These are phyloP conservation scores for Oryctes rhinoceros DNA, from an alignment of 1,140 invertebrate species.

Conservation along the genomic window DNA sequence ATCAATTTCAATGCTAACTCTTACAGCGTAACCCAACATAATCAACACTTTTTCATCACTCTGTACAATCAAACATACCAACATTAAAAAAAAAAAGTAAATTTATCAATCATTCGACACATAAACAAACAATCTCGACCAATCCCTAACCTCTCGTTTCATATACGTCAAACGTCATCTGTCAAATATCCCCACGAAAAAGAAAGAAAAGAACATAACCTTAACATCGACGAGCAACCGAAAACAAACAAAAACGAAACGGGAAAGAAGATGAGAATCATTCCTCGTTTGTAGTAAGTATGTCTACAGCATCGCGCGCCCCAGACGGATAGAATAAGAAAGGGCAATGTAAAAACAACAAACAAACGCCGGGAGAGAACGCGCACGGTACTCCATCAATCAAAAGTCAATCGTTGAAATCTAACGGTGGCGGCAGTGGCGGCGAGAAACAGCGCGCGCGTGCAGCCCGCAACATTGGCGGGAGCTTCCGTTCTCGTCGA, in stretches of 20 bases:
- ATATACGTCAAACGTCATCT: slow-evolving; percentile 7
- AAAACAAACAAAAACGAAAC: background rate
- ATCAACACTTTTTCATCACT: no score
- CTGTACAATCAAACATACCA: background rate
- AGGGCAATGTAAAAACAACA: slow-evolving; percentile 11
- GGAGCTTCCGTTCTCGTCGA: slow-evolving; percentile 2
- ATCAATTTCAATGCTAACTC: no score
- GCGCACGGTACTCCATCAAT: background rate
- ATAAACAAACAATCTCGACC: background rate
- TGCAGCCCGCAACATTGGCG: background rate
- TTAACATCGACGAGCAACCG: background rate
- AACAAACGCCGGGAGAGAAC: background rate
- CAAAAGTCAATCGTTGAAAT: slow-evolving; percentile 14
- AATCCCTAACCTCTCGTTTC: background rate
- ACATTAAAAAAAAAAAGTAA: background rate
- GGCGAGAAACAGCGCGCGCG: background rate
- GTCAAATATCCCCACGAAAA: background rate
- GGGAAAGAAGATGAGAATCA: background rate
- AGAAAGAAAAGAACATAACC: slow-evolving; percentile 2
- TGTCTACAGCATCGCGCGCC: background rate
- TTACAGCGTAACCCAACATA: no score
- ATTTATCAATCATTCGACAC: background rate
- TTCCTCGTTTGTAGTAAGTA: background rate
- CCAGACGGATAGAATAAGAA: background rate
- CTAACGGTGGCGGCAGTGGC: background rate